phyloP scores from a whole-genome alignment of 1,140 invertebrate genomes.

The Eueides isabella region DNA sequence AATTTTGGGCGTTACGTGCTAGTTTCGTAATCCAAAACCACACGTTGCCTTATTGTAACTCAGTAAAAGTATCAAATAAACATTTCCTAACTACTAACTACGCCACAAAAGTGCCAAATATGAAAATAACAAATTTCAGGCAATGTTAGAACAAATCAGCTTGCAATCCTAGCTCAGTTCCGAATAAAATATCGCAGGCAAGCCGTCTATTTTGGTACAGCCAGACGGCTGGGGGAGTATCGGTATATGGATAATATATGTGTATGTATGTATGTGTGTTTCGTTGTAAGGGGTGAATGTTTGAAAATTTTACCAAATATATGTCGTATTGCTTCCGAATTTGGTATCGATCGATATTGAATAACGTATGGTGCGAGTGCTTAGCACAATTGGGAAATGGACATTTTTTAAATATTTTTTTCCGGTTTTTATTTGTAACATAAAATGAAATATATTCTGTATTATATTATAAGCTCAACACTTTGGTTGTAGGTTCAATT shows the following conservation, averaged over 20 bases:
- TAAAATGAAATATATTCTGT: background rate
- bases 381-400: background rate
- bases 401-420: background rate
- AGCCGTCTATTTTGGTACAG: conserved; percentile 27
- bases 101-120: background rate
- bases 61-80: too few species aligned
- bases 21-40: too few species aligned
- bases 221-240: conserved; percentile 24
- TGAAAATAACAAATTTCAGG: background rate
- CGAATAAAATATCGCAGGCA: conserved; percentile 9
- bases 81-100: background rate
- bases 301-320: conserved; percentile 46
- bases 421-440: too few species aligned
- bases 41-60: too few species aligned
- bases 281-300: conserved; percentile 41
- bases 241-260: conserved; percentile 1
- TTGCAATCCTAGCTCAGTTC: background rate
- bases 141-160: background rate
- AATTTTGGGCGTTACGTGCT: too few species aligned
- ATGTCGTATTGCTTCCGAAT: conserved; percentile 30
- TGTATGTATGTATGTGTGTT: background rate
- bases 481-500: too few species aligned
- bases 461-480: too few species aligned
- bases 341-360: background rate
- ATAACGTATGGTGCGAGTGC: background rate